Evolutionary conservation across 1,140 invertebrate genomes (phyloP), one percentile per base, ranked within the genome.

Genomic region (Goniozus legneri): DNA sequence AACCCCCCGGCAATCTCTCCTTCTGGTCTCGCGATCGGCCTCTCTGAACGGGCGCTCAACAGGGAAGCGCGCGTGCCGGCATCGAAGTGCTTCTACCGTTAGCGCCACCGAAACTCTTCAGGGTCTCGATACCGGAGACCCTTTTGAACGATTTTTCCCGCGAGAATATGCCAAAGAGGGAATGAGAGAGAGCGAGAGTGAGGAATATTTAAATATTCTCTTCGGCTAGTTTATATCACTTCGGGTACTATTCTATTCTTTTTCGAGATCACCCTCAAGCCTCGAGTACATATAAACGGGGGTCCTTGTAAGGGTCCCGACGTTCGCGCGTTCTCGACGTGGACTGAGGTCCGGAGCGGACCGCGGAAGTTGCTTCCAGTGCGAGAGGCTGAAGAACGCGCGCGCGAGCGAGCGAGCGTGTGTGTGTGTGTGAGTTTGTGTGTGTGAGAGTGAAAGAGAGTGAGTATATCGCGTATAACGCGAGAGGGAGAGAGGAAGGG

Each of bases 301-400:
- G n/a, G n/a, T n/a, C n/a, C n/a, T n/a, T n/a, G 54, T 69, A 57
- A 50, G 56, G 60, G 69, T 70, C 66, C 67, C 67, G 63, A 51
- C 62, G 57, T 38, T 70, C 65, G 64, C 70, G 70, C 73, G 67
- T 66, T 72, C 70, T 73, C 62, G 65, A 65, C 66, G 62, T 71
- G 69, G 68, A 75, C 73, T 75, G 72, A 72, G 67, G 52, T 61
- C 55, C 54, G 53, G 53, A 58, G 57, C 60, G 52, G 59, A 36
- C 45, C 58, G 58, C 60, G 64, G 66, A 72, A 68, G 69, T 70
- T 73, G 73, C 55, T 59, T 65, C 57, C 60, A 56, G 56, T 56
- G 56, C 42, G 46, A 44, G 39, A 44, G 40, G 40, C 46, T 31
- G 45, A 56, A 60, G 47, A 58, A 57, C 57, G 60, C 60, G 60